Percentiles rank a stretch among this genome's conserved stretches.
Conservation (phyloP, 2,113 vertebrate species). For the Tauraco erythrolophus region DNA sequence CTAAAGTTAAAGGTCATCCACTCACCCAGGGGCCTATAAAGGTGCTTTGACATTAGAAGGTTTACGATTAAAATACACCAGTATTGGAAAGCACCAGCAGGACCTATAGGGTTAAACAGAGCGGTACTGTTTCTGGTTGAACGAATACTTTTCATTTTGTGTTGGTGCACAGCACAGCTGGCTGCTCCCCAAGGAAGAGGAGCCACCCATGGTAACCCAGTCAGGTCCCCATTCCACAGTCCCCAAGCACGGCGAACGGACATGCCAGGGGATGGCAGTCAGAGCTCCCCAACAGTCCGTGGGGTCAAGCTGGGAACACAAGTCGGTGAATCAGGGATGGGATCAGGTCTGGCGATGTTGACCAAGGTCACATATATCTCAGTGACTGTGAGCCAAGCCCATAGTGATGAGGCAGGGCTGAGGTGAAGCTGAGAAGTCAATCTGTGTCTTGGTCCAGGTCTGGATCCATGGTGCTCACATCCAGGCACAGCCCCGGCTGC, state of each 20-base stretch:
- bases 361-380: background rate
- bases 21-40: background rate
- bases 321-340: background rate
- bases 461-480: rapidly evolving
- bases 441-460: background rate
- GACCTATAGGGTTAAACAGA: background rate
- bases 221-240: rapidly evolving
- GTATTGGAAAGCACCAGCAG: background rate
- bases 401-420: background rate
- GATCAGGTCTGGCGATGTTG: rapidly evolving
- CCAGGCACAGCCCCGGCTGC: background rate
- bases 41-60: background rate
- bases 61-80: background rate
- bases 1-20: conserved; percentile 40
- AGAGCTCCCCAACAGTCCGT: rapidly evolving
- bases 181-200: background rate
- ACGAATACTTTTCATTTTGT: rapidly evolving
- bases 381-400: background rate
- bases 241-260: rapidly evolving
- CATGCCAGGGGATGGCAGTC: background rate
- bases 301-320: background rate
- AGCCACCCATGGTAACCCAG: rapidly evolving
- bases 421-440: background rate
- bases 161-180: background rate
- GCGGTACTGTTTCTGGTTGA: background rate